Percentiles rank a stretch among this genome's conserved stretches.
These are phyloP conservation scores for Capitella teleta DNA, from an alignment of 1,140 invertebrate species.

Conservation along the genomic window DNA sequence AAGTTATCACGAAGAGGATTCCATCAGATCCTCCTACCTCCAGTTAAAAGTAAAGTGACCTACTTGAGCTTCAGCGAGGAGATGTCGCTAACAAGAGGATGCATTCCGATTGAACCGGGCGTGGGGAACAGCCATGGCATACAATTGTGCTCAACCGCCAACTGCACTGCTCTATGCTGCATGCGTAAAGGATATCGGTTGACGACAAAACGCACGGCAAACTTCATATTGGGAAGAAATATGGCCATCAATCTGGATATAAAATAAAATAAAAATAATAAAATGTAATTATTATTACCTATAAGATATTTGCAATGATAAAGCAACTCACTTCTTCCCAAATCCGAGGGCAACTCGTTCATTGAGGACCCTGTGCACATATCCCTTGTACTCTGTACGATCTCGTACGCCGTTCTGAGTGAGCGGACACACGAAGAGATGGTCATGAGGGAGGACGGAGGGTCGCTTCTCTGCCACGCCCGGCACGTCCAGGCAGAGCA, in stretches of 20 bases:
- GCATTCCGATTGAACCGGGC: too few species aligned
- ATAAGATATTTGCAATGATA: not conserved
- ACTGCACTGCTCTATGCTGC: constrained; percentile 54
- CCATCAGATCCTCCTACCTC: too few species aligned
- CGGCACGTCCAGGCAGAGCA: constrained; percentile 47
- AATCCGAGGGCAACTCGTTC: constrained; percentile 58
- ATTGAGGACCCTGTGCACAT: constrained; percentile 58
- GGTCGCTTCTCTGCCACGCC: constrained; percentile 72
- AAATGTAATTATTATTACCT: not conserved
- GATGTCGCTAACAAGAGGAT: too few species aligned
- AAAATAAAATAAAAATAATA: constrained; percentile 4
- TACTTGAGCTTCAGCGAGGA: too few species aligned
- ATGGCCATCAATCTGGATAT: constrained; percentile 21
- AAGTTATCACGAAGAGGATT: too few species aligned
- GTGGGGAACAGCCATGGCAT: not conserved
- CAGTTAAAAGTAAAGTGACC: too few species aligned
- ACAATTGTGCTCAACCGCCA: constrained; percentile 4
- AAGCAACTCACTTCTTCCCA: constrained; percentile 50
- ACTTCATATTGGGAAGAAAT: constrained; percentile 22
- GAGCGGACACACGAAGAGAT: constrained; percentile 46
- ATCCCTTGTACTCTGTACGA: constrained; percentile 56
- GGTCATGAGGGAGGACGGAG: constrained; percentile 68
- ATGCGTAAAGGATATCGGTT: constrained; percentile 45
- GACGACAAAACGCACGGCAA: constrained; percentile 26
- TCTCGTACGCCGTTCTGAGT: constrained; percentile 14